Evolutionary conservation across 2,797 vertebrate species (phyloP).

Genomic region (Calcarius lapponicus): DNA sequence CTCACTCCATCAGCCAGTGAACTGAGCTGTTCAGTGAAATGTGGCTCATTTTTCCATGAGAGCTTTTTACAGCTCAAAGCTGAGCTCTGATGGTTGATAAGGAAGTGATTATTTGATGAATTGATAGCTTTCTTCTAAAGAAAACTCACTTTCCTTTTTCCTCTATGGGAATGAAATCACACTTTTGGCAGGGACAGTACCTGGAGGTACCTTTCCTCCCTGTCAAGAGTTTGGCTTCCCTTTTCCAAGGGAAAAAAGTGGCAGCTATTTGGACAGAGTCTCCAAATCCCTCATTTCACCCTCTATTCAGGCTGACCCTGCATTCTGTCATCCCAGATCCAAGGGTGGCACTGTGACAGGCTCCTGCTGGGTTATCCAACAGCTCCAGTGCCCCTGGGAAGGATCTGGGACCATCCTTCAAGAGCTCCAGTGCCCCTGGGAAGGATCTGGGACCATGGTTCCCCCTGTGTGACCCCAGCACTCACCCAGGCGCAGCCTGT

Average conservation of each 20-base stretch:
- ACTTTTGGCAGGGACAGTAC: not conserved
- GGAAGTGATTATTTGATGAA: not conserved
- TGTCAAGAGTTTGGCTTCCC: not conserved
- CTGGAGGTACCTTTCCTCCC: not conserved
- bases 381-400: not conserved
- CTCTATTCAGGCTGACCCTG: not conserved
- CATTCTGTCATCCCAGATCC: not conserved
- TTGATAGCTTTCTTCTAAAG: not conserved
- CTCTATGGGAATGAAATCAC: not conserved
- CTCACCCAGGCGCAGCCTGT: conserved; percentile 89
- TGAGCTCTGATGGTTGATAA: not conserved
- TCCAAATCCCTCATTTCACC: not conserved
- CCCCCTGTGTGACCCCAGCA: not conserved
- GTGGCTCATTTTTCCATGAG: not conserved
- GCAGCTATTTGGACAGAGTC: not conserved
- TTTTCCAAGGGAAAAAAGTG: not conserved
- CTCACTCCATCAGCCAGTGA: not conserved
- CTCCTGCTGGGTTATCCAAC: not conserved
- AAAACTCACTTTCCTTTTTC: not conserved
- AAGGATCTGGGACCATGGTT: not conserved
- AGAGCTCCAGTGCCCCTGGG: too few species aligned
- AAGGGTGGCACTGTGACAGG: too few species aligned
- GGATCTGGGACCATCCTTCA: not conserved
- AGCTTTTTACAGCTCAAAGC: not conserved
- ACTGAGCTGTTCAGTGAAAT: not conserved